phyloP scores from a whole-genome alignment of 2,888 invertebrate species.

The Himalopsyche japonica region DNA sequence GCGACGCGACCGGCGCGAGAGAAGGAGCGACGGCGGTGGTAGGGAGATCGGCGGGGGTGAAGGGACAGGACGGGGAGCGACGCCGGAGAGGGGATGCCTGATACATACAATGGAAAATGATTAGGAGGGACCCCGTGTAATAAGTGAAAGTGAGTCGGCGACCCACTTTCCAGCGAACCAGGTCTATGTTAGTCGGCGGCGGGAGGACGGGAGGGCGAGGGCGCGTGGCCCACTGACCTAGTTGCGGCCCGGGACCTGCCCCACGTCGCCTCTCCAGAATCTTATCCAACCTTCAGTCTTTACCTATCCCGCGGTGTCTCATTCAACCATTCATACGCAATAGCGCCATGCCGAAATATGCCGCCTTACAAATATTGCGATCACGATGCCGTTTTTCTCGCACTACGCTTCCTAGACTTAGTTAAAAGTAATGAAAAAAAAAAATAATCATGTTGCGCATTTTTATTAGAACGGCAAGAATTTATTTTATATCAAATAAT shows the following conservation, averaged over 20 bases:
- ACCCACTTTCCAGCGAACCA: conserved; percentile 91
- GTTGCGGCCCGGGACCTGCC: conserved; percentile 56
- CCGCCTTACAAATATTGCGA: neutral
- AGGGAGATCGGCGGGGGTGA: conserved; percentile 40
- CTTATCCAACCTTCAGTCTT: conserved; percentile 19
- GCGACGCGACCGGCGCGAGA: neutral
- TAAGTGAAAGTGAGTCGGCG: conserved; percentile 88
- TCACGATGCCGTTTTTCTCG: no score
- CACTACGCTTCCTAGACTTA: no score
- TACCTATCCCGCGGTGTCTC: neutral
- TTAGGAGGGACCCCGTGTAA: conserved; percentile 73
- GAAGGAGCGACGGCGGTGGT: conserved; percentile 37
- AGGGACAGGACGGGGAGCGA: conserved; percentile 45
- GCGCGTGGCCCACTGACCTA: conserved; percentile 82
- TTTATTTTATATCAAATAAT: no score
- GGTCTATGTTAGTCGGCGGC: conserved; percentile 81
- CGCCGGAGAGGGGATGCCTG: conserved; percentile 47
- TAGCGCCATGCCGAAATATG: neutral
- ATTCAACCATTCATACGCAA: neutral
- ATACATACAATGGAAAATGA: conserved; percentile 66
- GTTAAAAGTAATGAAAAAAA: no score
- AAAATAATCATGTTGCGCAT: no score
- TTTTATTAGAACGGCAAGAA: no score
- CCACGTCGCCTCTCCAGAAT: conserved; percentile 40
- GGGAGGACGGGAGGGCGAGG: conserved; percentile 62